Evolutionary conservation across 2,888 invertebrate species (phyloP).

Genomic region (Spodoptera exigua): DNA sequence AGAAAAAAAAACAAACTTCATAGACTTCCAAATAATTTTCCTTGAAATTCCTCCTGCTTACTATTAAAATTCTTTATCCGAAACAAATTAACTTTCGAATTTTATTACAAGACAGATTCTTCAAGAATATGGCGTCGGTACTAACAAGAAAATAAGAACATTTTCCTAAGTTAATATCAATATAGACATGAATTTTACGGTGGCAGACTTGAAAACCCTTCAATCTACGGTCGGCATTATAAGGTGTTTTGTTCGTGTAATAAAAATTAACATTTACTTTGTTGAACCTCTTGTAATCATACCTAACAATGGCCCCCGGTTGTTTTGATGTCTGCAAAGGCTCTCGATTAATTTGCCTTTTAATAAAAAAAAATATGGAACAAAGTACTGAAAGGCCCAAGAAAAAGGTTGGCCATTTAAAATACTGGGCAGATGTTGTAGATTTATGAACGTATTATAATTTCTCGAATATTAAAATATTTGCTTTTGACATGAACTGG

Average conservation of each 20-base stretch:
- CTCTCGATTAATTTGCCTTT: conserved; percentile 84
- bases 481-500: conserved; percentile 62
- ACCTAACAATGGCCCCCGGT: conserved; percentile 82
- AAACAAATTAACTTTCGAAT: conserved; percentile 33
- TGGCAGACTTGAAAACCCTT: conserved; percentile 58
- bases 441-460: conserved; percentile 66
- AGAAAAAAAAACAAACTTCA: too few relatives aligned
- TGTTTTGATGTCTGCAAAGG: conserved; percentile 85
- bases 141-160: conserved; percentile 20
- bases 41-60: too few relatives aligned
- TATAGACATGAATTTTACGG: conserved; percentile 59
- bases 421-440: conserved; percentile 72
- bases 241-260: conserved; percentile 79
- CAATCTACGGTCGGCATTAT: conserved; percentile 68
- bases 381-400: conserved; percentile 67
- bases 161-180: conserved; percentile 53
- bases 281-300: conserved; percentile 84
- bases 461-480: conserved; percentile 63
- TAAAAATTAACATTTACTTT: conserved; percentile 87
- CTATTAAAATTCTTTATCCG: too few relatives aligned
- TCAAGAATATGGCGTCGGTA: conserved; percentile 24
- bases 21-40: too few relatives aligned
- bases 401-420: conserved; percentile 71
- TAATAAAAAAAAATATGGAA: conserved; percentile 78
- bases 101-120: conserved; percentile 20